phyloP scores from a whole-genome alignment of 2,888 invertebrate species.

The Diaprepes abbreviatus region DNA sequence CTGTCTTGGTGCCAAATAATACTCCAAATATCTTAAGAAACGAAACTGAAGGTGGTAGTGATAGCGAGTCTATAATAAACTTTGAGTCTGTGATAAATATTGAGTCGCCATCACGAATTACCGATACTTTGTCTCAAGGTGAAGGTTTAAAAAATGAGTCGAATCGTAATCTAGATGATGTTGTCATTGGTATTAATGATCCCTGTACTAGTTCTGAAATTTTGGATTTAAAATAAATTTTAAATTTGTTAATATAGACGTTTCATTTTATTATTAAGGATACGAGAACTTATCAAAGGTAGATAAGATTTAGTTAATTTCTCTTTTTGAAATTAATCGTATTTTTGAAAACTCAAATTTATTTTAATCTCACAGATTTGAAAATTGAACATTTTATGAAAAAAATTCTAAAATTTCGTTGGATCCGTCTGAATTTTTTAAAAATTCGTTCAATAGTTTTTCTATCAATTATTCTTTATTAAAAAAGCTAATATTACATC shows the following conservation, averaged over 20 bases:
- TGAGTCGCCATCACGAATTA: constrained; percentile 1
- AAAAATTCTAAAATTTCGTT: no score
- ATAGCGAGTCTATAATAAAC: constrained; percentile 38
- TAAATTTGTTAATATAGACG: not conserved
- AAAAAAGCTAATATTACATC: no score
- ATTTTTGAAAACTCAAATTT: no score
- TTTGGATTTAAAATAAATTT: constrained; percentile 44
- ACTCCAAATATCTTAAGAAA: constrained; percentile 34
- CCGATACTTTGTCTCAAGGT: constrained; percentile 18
- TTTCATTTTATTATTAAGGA: no score
- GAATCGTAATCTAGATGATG: not conserved
- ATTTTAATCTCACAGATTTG: no score
- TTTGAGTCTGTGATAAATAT: constrained; percentile 38
- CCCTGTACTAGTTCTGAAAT: constrained; percentile 32
- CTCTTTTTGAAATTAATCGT: no score
- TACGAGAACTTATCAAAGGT: no score
- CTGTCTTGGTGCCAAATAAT: constrained; percentile 40
- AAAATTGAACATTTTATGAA: no score
- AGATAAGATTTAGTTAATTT: no score
- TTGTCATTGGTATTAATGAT: constrained; percentile 29
- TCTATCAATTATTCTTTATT: no score
- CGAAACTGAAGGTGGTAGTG: constrained; percentile 30
- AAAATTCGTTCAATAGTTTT: no score
- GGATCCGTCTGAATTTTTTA: no score
- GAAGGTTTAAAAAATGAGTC: constrained; percentile 23